Percentiles rank a stretch among this genome's conserved stretches.
phyloP scores from a whole-genome alignment of 2,888 invertebrate genomes.

The Pheosia gnoma region DNA sequence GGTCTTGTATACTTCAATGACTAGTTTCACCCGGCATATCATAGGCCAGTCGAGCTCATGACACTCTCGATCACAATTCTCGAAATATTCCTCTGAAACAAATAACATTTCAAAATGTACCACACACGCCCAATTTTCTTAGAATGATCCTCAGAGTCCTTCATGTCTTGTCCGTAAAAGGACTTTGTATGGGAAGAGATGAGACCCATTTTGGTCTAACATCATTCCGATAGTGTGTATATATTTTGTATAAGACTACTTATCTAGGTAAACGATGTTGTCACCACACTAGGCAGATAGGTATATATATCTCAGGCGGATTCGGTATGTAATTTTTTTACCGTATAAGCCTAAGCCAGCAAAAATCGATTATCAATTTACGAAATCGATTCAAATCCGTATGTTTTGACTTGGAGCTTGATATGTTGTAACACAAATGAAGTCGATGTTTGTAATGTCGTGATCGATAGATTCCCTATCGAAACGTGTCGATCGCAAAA shows the following conservation, averaged over 20 bases:
- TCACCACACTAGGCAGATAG: too few species aligned
- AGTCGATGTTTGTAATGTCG: background rate
- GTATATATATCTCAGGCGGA: too few species aligned
- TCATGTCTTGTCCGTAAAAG: too few species aligned
- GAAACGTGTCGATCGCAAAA: background rate
- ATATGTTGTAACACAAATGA: background rate
- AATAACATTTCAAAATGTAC: conserved; percentile 22
- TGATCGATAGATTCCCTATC: background rate
- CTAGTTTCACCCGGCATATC: conserved; percentile 90
- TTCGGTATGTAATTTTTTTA: too few species aligned
- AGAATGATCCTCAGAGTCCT: too few species aligned
- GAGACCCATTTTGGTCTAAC: too few species aligned
- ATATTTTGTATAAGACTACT: too few species aligned
- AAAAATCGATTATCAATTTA: background rate
- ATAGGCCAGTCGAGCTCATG: conserved; percentile 90
- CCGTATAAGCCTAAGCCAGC: too few species aligned
- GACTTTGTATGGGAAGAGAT: too few species aligned
- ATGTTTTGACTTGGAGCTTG: background rate
- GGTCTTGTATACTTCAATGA: conserved; percentile 89
- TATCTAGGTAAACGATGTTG: too few species aligned
- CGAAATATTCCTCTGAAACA: conserved; percentile 88
- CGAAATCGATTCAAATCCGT: background rate
- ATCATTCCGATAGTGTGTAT: too few species aligned
- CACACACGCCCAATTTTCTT: too few species aligned
- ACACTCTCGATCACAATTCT: conserved; percentile 90